Base-by-base conservation (phyloP, 2,113 vertebrate species). In the Perognathus longimembris region DNA sequence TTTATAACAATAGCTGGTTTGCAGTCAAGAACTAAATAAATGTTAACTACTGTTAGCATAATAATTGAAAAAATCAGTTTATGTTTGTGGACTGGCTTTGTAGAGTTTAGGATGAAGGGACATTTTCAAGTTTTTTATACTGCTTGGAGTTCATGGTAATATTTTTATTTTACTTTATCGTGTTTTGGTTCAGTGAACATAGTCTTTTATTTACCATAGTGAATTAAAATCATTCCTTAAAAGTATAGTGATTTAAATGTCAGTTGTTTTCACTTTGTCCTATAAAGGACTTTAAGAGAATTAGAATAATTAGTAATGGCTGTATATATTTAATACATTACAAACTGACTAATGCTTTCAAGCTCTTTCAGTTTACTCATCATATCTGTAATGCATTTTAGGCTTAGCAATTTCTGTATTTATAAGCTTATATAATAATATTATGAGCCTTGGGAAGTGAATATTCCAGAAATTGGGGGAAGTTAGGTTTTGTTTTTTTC, bases 121-220 rank as follows among this genome's bases (percentile, higher is more conserved):
- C 24, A 50, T 17, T 82, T 82, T 85, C 10, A 70, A 50, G 82
- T 92, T 89, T 69, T 34, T 42, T 73, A 82, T 61, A 45, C 3
- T 54, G 22, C 54, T 66, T 82, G 11, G 15, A 85, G 71, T 54
- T 54, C 50, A 54, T 54, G 14, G 14, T 12, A 17, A 18, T 54
- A 54, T 54, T 54, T 54, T 12, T 54, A 54, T 54, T 54, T 54
- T 54, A 17, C 50, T 54, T 54, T 54, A 54, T 54, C 14, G 50
- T 20, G 50, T 54, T 54, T 67, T 24, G 57, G 80, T 85, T 67
- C 22, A 84, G 30, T 67, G 36, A 80, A 4, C 14, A 69, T 69
- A 69, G 45, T 18, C 8, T 89, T 88, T 76, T 50, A 79, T 90
- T 75, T 45, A 85, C 85, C 74, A 76, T 59, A 95, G 73, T 45